A percentile compares a stretch with the other conserved stretches of the same genome.
phyloP scores from a whole-genome alignment of 2,797 vertebrate genomes.

The Galago senegalensis region DNA sequence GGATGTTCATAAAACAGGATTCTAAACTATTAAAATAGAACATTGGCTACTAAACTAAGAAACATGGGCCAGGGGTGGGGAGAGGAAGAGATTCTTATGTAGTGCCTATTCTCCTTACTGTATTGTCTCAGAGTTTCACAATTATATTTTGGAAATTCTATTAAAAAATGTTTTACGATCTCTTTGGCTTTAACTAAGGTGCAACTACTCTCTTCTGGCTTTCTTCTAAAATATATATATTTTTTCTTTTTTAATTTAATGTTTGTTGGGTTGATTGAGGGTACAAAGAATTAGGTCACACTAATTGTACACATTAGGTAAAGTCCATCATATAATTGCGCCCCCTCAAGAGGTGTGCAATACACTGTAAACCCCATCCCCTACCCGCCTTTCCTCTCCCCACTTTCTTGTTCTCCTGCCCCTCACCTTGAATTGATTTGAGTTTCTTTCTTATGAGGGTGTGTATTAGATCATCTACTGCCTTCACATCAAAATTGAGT shows the following conservation, averaged over 20 bases:
- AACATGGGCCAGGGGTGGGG: background rate
- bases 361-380: too few relatives aligned
- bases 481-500: too few relatives aligned
- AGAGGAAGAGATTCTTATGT: constrained; percentile 32
- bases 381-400: too few relatives aligned
- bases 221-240: background rate
- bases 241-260: background rate
- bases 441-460: too few relatives aligned
- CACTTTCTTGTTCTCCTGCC: too few relatives aligned
- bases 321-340: too few relatives aligned
- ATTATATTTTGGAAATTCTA: constrained; percentile 20
- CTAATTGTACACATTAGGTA: too few relatives aligned
- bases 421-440: too few relatives aligned
- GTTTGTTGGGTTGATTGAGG: too few relatives aligned
- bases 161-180: constrained; percentile 11
- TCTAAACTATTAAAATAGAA: constrained; percentile 71
- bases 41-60: constrained; percentile 68
- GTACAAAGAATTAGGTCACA: too few relatives aligned
- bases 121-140: constrained; percentile 42
- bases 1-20: constrained; percentile 70
- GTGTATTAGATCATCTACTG: too few relatives aligned
- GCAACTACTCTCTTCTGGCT: background rate
- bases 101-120: background rate
- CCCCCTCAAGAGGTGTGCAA: too few relatives aligned
- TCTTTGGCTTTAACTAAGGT: constrained; percentile 13